Conservation (phyloP, 2,113 vertebrate species). For the Notechis scutatus region DNA sequence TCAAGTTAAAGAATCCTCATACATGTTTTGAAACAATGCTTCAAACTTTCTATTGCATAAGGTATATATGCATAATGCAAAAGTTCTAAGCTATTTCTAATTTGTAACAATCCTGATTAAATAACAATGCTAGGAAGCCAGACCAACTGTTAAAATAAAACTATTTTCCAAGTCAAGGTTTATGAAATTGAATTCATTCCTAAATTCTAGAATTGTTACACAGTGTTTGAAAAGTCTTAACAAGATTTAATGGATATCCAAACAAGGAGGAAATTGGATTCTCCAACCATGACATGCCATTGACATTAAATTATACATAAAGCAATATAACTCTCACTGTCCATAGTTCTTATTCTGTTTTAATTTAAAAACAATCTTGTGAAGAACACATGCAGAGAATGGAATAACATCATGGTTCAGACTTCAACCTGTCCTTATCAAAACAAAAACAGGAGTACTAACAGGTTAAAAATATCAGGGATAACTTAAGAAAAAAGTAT, state of each 20-base stretch:
- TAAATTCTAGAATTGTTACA: slow-evolving; percentile 55
- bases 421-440: slow-evolving; percentile 43
- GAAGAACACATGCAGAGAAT: neutral
- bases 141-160: slow-evolving; percentile 27
- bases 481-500: neutral
- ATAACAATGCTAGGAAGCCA: neutral
- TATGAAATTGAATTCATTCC: slow-evolving; percentile 61
- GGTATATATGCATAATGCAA: neutral
- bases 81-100: slow-evolving; percentile 39
- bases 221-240: slow-evolving; percentile 58
- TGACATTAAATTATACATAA: slow-evolving; percentile 45
- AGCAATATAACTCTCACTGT: slow-evolving; percentile 38
- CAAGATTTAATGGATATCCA: slow-evolving; percentile 62
- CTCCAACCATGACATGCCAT: slow-evolving; percentile 42
- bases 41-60: neutral
- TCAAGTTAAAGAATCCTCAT: neutral
- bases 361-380: slow-evolving; percentile 51
- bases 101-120: slow-evolving; percentile 5
- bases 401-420: slow-evolving; percentile 34
- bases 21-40: neutral
- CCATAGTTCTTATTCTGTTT: slow-evolving; percentile 47
- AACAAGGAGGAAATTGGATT: slow-evolving; percentile 65
- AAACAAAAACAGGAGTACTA: slow-evolving; percentile 10
- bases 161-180: slow-evolving; percentile 25
- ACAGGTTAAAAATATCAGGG: slow-evolving; percentile 11